Evolutionary conservation across 2,113 vertebrate species (phyloP).

Genomic region (Chascanopsetta lugubris): DNA sequence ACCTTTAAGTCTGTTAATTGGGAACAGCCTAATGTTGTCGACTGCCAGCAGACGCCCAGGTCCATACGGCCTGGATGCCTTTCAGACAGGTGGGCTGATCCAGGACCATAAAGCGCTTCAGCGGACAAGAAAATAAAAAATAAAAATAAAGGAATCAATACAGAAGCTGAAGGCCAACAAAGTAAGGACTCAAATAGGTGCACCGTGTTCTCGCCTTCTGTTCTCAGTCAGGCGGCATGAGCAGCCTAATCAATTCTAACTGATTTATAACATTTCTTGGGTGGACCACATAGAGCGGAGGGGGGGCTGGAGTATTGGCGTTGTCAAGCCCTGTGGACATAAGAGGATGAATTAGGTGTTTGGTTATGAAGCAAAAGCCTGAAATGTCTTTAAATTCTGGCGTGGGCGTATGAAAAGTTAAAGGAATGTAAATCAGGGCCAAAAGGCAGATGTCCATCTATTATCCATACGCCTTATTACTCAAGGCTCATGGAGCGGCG

Average conservation of each 20-base stretch:
- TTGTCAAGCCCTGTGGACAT: not conserved
- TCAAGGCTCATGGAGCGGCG: not conserved
- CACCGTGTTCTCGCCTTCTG: not conserved
- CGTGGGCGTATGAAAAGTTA: not conserved
- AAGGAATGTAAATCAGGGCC: no score
- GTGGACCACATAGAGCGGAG: not conserved
- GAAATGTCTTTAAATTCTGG: not conserved
- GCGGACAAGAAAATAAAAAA: not conserved
- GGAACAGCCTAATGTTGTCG: not conserved
- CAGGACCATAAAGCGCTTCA: not conserved
- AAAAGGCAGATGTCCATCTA: not conserved
- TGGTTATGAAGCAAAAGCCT: not conserved
- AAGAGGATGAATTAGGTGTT: not conserved
- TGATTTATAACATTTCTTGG: not conserved
- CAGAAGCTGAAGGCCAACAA: not conserved
- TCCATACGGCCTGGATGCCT: not conserved
- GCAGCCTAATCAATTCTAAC: not conserved
- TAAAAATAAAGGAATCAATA: slow-evolving; percentile 1
- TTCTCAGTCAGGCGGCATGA: not conserved
- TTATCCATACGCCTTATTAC: not conserved
- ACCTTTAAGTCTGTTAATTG: no score
- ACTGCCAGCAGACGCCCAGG: not conserved
- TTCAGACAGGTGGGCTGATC: not conserved
- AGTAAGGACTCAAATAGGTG: not conserved
- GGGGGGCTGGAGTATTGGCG: no score